Percentiles rank a stretch among this genome's conserved stretches.
These are phyloP conservation scores for Pionites leucogaster DNA, from an alignment of 2,113 vertebrate genomes.

Conservation along the genomic window DNA sequence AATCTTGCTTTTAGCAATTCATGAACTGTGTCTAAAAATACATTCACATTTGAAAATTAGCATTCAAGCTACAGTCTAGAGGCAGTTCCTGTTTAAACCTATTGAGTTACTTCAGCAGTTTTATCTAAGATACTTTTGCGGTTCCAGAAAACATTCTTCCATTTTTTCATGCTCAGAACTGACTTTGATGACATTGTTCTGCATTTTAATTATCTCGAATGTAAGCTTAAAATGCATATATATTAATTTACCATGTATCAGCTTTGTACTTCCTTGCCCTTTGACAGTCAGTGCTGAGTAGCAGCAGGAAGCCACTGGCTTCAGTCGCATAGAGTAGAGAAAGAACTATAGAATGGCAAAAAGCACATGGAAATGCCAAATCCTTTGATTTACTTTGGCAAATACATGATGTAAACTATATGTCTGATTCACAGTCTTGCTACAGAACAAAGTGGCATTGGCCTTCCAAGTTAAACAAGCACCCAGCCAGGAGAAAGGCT, in stretches of 20 bases:
- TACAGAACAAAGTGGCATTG: background rate
- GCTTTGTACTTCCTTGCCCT: background rate
- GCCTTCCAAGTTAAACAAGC: constrained; percentile 22
- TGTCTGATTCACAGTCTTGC: background rate
- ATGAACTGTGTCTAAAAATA: constrained; percentile 1
- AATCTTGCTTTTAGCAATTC: background rate
- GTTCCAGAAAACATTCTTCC: background rate
- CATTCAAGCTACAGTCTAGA: background rate
- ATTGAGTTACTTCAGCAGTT: background rate
- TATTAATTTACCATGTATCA: background rate
- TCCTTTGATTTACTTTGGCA: constrained; percentile 14
- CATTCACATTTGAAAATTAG: background rate
- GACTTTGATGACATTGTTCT: background rate
- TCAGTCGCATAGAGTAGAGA: background rate
- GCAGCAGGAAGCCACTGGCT: background rate
- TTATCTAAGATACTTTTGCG: background rate
- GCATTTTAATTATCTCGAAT: background rate
- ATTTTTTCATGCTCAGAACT: background rate
- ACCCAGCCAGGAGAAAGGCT: background rate
- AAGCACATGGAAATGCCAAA: background rate
- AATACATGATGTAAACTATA: background rate
- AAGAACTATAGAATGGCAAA: background rate
- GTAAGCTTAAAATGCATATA: background rate
- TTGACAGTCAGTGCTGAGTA: background rate
- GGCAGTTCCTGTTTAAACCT: background rate